Evolutionary conservation across 2,888 invertebrate species (phyloP).

Genomic region (Mythimna lalbum): DNA sequence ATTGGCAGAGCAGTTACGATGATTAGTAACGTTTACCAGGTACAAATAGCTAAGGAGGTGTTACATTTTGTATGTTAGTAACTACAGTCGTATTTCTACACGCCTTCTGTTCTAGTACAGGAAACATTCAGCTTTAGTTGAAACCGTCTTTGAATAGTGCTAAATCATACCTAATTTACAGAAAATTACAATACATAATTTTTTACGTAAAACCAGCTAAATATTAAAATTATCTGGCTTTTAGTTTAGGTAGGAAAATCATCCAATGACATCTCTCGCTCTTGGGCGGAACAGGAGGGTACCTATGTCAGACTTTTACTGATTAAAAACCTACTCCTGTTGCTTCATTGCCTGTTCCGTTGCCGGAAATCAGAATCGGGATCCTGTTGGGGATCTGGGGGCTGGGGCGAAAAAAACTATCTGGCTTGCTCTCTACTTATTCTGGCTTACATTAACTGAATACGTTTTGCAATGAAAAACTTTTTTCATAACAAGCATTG

Average conservation of each 20-base stretch:
- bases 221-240: constrained; percentile 19
- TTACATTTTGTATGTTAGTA: constrained; percentile 37
- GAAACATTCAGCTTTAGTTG: constrained; percentile 29
- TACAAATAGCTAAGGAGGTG: constrained; percentile 42
- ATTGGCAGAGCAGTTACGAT: constrained; percentile 63
- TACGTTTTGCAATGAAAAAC: too few species aligned
- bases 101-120: constrained; percentile 23
- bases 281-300: too few species aligned
- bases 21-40: constrained; percentile 65
- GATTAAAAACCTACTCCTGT: too few species aligned
- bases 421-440: constrained; percentile 2
- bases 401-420: not conserved
- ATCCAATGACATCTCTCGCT: too few species aligned
- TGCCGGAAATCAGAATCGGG: too few species aligned
- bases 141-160: constrained; percentile 34
- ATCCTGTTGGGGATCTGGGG: too few species aligned
- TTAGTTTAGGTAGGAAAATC: too few species aligned
- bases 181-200: not conserved
- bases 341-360: too few species aligned
- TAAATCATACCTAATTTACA: constrained; percentile 9
- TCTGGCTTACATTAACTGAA: not conserved
- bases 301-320: too few species aligned
- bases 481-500: too few species aligned
- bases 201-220: constrained; percentile 5
- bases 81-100: constrained; percentile 26